Conservation (phyloP, 1,140 invertebrate genomes). For the Drosophila sturtevanti region DNA sequence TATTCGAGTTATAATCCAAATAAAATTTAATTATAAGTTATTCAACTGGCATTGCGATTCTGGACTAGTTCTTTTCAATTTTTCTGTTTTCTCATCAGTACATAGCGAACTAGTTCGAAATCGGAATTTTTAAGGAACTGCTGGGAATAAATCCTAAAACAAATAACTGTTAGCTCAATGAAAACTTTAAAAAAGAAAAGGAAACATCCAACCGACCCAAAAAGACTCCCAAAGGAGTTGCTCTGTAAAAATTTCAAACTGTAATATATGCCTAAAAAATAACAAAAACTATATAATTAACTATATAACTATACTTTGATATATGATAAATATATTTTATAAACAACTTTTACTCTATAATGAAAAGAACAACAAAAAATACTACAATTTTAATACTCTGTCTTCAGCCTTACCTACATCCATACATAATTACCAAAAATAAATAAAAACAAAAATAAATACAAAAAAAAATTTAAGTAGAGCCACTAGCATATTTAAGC, state of each 20-base stretch:
- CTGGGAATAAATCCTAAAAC: conserved; percentile 20
- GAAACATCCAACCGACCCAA: neutral
- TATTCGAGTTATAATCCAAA: conserved; percentile 59
- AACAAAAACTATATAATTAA: conserved; percentile 23
- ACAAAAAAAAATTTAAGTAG: conserved; percentile 41
- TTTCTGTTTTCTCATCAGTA: conserved; percentile 5
- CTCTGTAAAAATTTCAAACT: conserved; percentile 65
- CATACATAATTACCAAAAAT: conserved; percentile 23
- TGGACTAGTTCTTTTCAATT: neutral
- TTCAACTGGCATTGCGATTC: neutral
- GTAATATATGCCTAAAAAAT: conserved; percentile 66
- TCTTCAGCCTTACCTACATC: conserved; percentile 69
- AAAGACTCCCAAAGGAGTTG: conserved; percentile 17
- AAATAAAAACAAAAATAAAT: conserved; percentile 30
- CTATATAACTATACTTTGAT: conserved; percentile 74
- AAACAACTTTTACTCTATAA: conserved; percentile 79
- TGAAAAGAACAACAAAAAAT: conserved; percentile 45
- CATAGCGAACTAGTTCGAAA: neutral
- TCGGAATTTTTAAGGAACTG: neutral
- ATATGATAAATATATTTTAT: conserved; percentile 79
- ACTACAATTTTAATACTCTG: conserved; percentile 70
- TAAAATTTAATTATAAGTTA: neutral
- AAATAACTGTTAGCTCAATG: conserved; percentile 61
- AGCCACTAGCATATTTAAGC: conserved; percentile 19
- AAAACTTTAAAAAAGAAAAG: conserved; percentile 13